Evolutionary conservation across 2,797 vertebrate species (phyloP), one percentile per base, ranked within the genome.

Genomic region (Borostomias antarcticus): DNA sequence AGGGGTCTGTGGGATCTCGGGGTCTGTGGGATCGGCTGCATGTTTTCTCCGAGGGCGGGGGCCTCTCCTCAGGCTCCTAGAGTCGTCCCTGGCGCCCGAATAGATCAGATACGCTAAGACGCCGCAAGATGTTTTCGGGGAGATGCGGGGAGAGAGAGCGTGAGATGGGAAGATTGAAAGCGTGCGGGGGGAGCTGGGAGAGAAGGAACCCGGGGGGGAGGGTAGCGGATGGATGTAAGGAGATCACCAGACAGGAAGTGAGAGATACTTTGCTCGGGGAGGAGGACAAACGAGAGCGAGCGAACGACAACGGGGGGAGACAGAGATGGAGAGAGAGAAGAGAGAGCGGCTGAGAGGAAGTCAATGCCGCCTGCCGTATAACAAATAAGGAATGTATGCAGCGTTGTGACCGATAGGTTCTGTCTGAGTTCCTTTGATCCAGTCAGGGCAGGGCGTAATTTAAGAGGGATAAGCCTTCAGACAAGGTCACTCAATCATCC

Each of bases 321-420:
- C 13, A 5, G 47, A 4, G 32, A 45, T 25, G 8, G 48, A 21
- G 19, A 11, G 19, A 28, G 52, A 21, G 33, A 5, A 28, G 1
- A 32, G 9, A 9, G 37, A 35, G 32, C 1, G 45, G 33, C 5
- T 10, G 30, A 19, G 7, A 29, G 21, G 13, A 25, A 13, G 40
- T 30, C 23, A 19, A 26, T 29, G 65, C 43, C 5, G 2, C 8
- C 45, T 19, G 47, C n/a, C 11, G 29, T 43, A 65, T 57, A 51
- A 72, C 68, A 50, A 67, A 69, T 62, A 74, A 68, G 64, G 35
- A 69, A 63, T 43, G 30, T n/a, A 1, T 58, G 58, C n/a, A 26
- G 10, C 58, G 63, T 61, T 69, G 58, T 47, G 59, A 68, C 62
- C 62, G 66, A 69, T 37, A 30, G 51, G 32, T 66, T 56, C 33